Evolutionary conservation across 2,797 vertebrate species (phyloP), one percentile per base, ranked within the genome.

Genomic region (Paratrypauchen microcephalus): DNA sequence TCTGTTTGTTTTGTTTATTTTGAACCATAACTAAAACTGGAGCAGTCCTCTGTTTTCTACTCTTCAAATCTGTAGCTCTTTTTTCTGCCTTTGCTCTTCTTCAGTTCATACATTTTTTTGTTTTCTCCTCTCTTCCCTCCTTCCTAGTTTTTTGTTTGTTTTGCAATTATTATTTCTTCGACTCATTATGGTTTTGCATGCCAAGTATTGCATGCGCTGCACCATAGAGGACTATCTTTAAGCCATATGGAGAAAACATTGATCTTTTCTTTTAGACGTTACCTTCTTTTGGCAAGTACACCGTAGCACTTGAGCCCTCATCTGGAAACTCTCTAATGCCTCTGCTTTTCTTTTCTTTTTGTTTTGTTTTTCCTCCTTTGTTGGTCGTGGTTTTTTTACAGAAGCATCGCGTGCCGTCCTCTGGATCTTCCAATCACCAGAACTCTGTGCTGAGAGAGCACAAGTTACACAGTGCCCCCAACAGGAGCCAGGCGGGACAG

Each of bases 181-280:
- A 93, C 85, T 95, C 92, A 93, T 94, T 95, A 95, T 94, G 93
- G 91, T 96, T 96, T 94, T 97, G 96, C 96, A 97, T 97, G 96
- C 92, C 90, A 89, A 96, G 94, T 96, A 94, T 95, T 99, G 97
- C 97, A 99, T 98, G 97, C 93, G 94, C 96, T 96, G 96, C 96
- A 95, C 95, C 95, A 96, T 97, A 95, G 95, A 97, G 96, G 96
- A 96, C 94, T 94, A 93, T 95, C 92, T 92, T 91, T 93, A 93
- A 94, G 91, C 92, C 91, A 92, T 92, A 91, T 91, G 88, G 88
- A 94, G 85, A 93, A 89, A 92, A 90, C 86, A 86, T 92, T 92
- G 92, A 92, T 81, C 84, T 92, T 91, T 92, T 92, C 88, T 93
- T 94, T 93, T 93, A 93, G 90, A 93, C 93, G 92, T 93, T 88